Evolutionary conservation across 2,113 vertebrate species (phyloP).

Genomic region (Pagrus major): DNA sequence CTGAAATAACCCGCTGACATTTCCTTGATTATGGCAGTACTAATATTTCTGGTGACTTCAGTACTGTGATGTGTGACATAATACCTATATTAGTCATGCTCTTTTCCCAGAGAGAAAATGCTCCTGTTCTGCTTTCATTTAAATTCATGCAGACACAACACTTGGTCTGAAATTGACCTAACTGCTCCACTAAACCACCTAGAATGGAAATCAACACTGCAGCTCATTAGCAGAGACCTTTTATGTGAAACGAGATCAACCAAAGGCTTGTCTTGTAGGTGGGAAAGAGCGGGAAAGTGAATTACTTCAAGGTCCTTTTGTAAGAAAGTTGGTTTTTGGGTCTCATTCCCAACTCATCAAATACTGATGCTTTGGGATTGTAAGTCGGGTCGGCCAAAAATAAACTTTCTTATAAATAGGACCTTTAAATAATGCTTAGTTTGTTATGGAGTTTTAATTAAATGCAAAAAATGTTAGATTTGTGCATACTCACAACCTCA

Average conservation of each 20-base stretch:
- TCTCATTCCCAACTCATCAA: too few relatives aligned
- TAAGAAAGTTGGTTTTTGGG: too few relatives aligned
- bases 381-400: too few relatives aligned
- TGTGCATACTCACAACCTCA: neutral
- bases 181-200: constrained; percentile 6
- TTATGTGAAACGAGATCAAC: constrained; percentile 1
- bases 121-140: neutral
- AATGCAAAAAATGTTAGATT: neutral
- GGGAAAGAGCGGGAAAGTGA: too few relatives aligned
- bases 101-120: neutral
- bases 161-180: constrained; percentile 16
- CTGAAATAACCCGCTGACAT: constrained; percentile 23
- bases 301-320: too few relatives aligned
- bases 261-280: neutral
- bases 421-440: neutral
- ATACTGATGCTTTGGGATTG: too few relatives aligned
- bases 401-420: too few relatives aligned
- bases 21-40: neutral
- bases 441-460: neutral
- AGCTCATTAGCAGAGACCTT: constrained; percentile 2
- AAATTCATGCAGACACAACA: neutral
- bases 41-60: constrained; percentile 21
- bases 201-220: neutral
- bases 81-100: constrained; percentile 18
- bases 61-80: neutral